phyloP scores from a whole-genome alignment of 2,797 vertebrate genomes.

The Gymnothorax reevesii region DNA sequence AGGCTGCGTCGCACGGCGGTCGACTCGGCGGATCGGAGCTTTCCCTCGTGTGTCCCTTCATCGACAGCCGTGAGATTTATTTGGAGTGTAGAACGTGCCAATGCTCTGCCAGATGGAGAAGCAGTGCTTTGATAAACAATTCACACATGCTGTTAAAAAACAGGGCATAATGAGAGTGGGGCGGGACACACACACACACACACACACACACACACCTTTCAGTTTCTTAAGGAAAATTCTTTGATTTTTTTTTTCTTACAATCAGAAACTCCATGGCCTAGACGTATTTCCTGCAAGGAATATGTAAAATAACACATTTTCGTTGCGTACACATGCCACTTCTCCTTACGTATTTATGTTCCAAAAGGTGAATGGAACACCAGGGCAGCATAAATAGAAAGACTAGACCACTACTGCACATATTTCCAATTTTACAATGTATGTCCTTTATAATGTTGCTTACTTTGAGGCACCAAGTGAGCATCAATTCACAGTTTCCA shows the following conservation, averaged over 20 bases:
- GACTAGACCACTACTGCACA: background rate
- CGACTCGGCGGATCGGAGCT: background rate
- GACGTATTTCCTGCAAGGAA: too few species aligned
- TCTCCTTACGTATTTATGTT: too few species aligned
- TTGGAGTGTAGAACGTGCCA: background rate
- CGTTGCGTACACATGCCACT: too few species aligned
- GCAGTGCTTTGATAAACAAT: constrained; percentile 8
- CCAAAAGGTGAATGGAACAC: too few species aligned
- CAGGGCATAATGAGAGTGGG: background rate
- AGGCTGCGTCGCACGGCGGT: background rate
- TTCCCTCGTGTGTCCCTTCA: background rate
- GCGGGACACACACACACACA: too few species aligned
- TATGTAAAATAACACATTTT: too few species aligned
- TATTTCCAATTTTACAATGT: background rate
- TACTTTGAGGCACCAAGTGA: background rate
- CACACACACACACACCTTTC: background rate
- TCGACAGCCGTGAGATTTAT: constrained; percentile 12
- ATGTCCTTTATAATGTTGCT: background rate
- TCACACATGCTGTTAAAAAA: background rate
- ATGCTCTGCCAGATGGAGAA: constrained; percentile 1
- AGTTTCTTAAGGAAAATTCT: too few species aligned
- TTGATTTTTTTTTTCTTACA: too few species aligned
- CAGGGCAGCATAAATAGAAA: too few species aligned
- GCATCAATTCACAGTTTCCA: background rate
- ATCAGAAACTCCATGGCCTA: too few species aligned